Conservation (phyloP, 2,797 vertebrate genomes). For the Megalops cyprinoides region DNA sequence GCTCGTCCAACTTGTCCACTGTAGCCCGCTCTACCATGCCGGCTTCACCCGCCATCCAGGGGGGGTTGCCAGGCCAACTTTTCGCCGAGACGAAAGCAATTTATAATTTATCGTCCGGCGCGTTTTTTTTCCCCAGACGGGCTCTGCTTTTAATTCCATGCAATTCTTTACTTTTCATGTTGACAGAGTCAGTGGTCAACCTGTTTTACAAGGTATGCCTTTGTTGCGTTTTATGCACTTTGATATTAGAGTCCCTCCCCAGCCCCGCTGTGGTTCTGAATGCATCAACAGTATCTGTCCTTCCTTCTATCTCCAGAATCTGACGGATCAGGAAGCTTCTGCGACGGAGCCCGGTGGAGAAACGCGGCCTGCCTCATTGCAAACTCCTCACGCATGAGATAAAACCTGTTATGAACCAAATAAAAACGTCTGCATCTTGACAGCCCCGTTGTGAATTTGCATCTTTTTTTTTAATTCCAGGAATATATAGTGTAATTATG, state of each 20-base stretch:
- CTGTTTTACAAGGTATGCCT: slow-evolving; percentile 53
- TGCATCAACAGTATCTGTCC: slow-evolving; percentile 39
- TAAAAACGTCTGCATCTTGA: slow-evolving; percentile 76
- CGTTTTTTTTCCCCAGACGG: slow-evolving; percentile 34
- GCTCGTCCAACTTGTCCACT: slow-evolving; percentile 68
- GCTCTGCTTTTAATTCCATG: slow-evolving; percentile 57
- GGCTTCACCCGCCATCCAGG: slow-evolving; percentile 67
- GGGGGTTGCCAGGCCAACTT: slow-evolving; percentile 53
- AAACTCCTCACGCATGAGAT: slow-evolving; percentile 54
- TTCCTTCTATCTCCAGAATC: slow-evolving; percentile 38
- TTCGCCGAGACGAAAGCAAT: slow-evolving; percentile 63
- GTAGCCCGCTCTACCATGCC: slow-evolving; percentile 57
- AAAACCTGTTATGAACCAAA: slow-evolving; percentile 76
- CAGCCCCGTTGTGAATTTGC: slow-evolving; percentile 70
- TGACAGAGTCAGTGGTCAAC: slow-evolving; percentile 52
- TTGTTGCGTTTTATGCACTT: slow-evolving; percentile 63
- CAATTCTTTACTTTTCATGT: slow-evolving; percentile 44
- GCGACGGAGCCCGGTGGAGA: slow-evolving; percentile 22
- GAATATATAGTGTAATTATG: slow-evolving; percentile 80
- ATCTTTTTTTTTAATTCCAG: slow-evolving; percentile 60
- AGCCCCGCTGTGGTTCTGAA: too few relatives aligned
- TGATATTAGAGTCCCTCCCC: slow-evolving; percentile 51
- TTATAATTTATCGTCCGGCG: slow-evolving; percentile 73
- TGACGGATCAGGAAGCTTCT: slow-evolving; percentile 35
- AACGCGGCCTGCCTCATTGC: slow-evolving; percentile 6